phyloP scores from a whole-genome alignment of 2,888 invertebrate species.

The Microctonus hyperodae region DNA sequence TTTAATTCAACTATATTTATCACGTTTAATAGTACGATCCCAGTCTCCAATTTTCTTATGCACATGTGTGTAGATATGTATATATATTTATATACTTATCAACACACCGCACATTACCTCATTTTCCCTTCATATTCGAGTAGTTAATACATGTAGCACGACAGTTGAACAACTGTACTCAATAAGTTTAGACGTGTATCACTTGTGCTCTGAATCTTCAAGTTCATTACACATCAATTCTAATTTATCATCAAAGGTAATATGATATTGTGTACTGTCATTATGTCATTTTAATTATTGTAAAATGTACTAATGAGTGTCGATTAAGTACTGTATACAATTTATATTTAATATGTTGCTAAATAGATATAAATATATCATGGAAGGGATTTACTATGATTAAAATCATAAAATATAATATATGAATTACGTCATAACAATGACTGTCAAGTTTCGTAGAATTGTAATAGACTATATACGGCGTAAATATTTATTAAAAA shows the following conservation, averaged over 20 bases:
- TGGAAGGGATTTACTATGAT: not conserved
- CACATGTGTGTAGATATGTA: not conserved
- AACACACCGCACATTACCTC: not conserved
- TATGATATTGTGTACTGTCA: not conserved
- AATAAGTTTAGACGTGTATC: not conserved
- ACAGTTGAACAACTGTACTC: not conserved
- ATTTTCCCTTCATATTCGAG: not conserved
- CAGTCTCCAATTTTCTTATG: not conserved
- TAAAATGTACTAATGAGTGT: too few relatives aligned
- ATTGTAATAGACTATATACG: not conserved
- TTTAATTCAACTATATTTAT: not conserved
- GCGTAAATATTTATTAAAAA: not conserved
- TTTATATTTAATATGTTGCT: too few relatives aligned
- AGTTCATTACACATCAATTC: not conserved
- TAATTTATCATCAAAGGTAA: not conserved
- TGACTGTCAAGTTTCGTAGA: not conserved
- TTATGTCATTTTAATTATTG: too few relatives aligned
- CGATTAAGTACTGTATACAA: too few relatives aligned
- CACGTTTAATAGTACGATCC: not conserved
- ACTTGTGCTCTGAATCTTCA: not conserved
- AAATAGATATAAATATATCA: not conserved
- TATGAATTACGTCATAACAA: constrained; percentile 8
- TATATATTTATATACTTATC: not conserved
- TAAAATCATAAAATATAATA: not conserved
- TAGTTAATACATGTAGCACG: not conserved